Evolutionary conservation across 2,113 vertebrate species (phyloP).

Genomic region (Entomyzon cyanotis): DNA sequence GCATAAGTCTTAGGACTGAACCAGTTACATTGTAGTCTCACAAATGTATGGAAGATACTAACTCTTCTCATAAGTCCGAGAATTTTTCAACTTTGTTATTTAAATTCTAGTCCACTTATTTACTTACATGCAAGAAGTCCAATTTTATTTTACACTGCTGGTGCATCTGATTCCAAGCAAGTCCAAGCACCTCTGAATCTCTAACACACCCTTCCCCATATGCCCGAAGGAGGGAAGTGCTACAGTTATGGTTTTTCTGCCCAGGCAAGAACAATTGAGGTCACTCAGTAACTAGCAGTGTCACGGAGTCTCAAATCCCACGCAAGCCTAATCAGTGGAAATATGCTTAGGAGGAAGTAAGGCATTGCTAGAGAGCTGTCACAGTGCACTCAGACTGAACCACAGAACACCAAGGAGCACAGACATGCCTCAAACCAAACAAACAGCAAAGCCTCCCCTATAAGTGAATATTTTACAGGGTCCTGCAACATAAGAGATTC

Average conservation of each 20-base stretch:
- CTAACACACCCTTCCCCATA: background rate
- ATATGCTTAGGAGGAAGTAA: background rate
- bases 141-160: fast-evolving
- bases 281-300: background rate
- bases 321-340: background rate
- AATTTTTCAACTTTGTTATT: background rate
- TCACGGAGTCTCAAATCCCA: background rate
- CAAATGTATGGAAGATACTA: background rate
- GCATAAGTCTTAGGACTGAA: background rate
- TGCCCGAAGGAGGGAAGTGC: background rate
- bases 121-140: background rate
- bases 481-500: background rate
- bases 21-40: background rate
- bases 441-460: background rate
- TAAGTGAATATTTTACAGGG: background rate
- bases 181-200: background rate
- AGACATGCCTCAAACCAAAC: background rate
- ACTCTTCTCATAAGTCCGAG: background rate
- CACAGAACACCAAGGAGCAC: background rate
- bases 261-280: background rate
- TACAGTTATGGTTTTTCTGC: background rate
- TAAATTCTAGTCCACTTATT: background rate
- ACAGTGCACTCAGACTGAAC: background rate
- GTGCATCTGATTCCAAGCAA: background rate
- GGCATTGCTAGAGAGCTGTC: background rate